phyloP scores from a whole-genome alignment of 2,888 invertebrate genomes.

The Eilema griseolum region DNA sequence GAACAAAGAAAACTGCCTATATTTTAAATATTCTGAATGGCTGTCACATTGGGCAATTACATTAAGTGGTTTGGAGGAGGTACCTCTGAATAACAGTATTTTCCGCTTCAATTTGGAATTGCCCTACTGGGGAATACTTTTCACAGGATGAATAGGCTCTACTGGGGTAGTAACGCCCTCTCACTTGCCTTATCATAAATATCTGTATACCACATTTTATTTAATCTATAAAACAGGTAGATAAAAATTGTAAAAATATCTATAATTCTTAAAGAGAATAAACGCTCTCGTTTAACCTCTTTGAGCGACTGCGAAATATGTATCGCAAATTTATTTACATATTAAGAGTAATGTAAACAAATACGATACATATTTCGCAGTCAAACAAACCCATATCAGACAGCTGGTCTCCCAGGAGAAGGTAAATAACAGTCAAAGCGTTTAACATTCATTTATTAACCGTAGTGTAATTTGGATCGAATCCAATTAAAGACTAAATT shows the following conservation, averaged over 20 bases:
- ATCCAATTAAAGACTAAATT: too few relatives aligned
- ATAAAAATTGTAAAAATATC: not conserved
- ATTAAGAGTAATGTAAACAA: not conserved
- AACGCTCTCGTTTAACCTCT: too few relatives aligned
- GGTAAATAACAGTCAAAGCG: not conserved
- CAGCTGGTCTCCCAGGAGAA: not conserved
- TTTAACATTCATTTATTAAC: not conserved
- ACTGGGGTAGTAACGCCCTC: not conserved
- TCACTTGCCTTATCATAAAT: not conserved
- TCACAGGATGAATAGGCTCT: not conserved
- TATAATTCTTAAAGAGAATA: not conserved
- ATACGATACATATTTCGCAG: not conserved
- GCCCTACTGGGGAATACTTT: not conserved
- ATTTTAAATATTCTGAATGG: not conserved
- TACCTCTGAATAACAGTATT: not conserved
- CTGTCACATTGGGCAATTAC: not conserved
- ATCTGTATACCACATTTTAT: not conserved
- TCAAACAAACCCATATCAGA: not conserved
- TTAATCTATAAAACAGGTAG: too few relatives aligned
- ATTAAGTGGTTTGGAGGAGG: constrained; percentile 2
- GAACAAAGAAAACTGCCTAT: not conserved
- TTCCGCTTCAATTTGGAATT: not conserved
- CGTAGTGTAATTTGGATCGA: not conserved
- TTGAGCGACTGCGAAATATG: too few relatives aligned
- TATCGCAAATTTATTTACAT: too few relatives aligned